Conservation (phyloP, 2,113 vertebrate genomes). For the Lophura nycthemera region DNA sequence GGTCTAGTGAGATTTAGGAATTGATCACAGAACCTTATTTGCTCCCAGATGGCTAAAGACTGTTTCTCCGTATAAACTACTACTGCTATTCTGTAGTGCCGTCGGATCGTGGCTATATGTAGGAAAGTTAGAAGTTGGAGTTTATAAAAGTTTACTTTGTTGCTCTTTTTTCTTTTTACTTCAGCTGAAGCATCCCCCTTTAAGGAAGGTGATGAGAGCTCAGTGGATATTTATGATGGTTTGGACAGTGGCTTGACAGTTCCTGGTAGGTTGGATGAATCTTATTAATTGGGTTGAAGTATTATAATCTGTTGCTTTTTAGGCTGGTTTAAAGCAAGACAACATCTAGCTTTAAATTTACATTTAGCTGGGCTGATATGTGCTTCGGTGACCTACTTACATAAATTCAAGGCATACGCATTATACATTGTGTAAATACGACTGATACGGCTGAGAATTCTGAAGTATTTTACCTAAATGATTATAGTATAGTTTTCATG, state of each 20-base stretch:
- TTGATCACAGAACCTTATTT: not conserved
- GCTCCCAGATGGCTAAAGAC: not conserved
- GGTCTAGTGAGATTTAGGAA: not conserved
- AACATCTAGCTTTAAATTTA: not conserved
- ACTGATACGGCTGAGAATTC: not conserved
- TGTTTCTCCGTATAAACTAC: not conserved
- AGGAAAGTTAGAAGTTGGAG: not conserved
- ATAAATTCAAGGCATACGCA: not conserved
- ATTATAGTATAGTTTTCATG: not conserved
- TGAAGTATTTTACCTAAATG: not conserved
- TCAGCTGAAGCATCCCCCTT: constrained; percentile 77
- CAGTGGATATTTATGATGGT: constrained; percentile 95
- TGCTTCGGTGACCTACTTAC: not conserved
- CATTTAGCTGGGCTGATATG: not conserved
- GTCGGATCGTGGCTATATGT: not conserved
- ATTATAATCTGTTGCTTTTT: not conserved
- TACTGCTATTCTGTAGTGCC: not conserved
- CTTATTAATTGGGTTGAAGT: not conserved
- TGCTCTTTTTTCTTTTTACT: not conserved
- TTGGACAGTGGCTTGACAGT: constrained; percentile 76
- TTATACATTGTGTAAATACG: not conserved
- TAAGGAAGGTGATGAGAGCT: constrained; percentile 85
- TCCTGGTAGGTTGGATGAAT: constrained; percentile 69
- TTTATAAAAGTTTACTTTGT: not conserved
- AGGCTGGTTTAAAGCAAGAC: not conserved